Evolutionary conservation across 2,888 invertebrate species (phyloP).

Genomic region (Tiphia femorata): DNA sequence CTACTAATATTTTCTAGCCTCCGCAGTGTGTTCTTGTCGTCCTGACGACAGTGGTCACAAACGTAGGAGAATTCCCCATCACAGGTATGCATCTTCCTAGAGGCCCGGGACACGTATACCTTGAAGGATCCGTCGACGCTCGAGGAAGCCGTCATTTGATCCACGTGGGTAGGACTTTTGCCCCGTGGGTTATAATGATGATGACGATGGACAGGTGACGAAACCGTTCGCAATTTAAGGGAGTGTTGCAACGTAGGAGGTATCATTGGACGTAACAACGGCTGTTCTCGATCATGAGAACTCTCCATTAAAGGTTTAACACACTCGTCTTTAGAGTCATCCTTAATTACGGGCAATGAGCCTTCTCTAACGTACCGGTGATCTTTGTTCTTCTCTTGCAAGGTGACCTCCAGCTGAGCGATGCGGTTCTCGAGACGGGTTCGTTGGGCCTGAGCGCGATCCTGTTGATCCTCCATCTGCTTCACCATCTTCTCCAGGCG

Average conservation of each 20-base stretch:
- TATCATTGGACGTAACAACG: background rate
- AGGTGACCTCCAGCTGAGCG: conserved; percentile 72
- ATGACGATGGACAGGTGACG: background rate
- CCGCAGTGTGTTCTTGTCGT: too few relatives aligned
- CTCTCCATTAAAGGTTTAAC: conserved; percentile 7
- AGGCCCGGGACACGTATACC: too few relatives aligned
- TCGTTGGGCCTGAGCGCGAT: conserved; percentile 73
- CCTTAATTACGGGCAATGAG: background rate
- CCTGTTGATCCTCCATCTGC: conserved; percentile 73
- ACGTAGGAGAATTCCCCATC: too few relatives aligned
- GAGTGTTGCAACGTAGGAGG: conserved; percentile 5
- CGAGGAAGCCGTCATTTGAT: too few relatives aligned
- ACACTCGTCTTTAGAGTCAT: background rate
- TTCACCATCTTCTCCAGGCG: conserved; percentile 73
- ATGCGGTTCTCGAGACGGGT: conserved; percentile 74
- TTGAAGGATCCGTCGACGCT: too few relatives aligned
- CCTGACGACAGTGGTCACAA: too few relatives aligned
- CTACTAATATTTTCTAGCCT: too few relatives aligned
- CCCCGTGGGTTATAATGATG: background rate
- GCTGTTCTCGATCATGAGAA: conserved; percentile 16
- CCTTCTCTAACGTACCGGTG: conserved; percentile 56
- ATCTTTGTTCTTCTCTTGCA: conserved; percentile 56
- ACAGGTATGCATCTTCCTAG: too few relatives aligned
- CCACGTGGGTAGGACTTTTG: too few relatives aligned
- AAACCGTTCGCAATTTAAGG: conserved; percentile 14